Evolutionary conservation across 2,113 vertebrate genomes (phyloP).

Genomic region (Gasterosteus nipponicus): DNA sequence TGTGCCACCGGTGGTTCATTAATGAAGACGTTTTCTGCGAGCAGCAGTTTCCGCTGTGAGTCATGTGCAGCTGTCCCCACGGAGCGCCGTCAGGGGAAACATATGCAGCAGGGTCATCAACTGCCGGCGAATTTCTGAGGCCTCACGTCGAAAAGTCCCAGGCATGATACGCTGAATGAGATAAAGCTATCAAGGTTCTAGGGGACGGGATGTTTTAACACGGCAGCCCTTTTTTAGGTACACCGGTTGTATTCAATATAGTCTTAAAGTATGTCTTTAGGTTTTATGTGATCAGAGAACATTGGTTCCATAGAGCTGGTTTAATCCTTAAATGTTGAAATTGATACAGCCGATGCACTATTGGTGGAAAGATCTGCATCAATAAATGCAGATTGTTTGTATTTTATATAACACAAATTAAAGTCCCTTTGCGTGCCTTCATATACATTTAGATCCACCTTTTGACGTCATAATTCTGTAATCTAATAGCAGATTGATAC

Average conservation of each 20-base stretch:
- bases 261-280: background rate
- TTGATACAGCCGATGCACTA: background rate
- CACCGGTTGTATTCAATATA: background rate
- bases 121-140: slow-evolving; percentile 11
- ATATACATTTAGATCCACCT: background rate
- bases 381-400: too few species aligned
- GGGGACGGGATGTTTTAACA: background rate
- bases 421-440: background rate
- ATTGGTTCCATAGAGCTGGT: background rate
- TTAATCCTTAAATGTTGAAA: background rate
- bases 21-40: slow-evolving; percentile 53
- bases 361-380: background rate
- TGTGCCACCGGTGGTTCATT: slow-evolving; percentile 30
- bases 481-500: background rate
- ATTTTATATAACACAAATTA: too few species aligned
- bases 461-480: background rate
- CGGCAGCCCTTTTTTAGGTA: background rate
- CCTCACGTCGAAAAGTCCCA: background rate
- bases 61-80: slow-evolving; percentile 32
- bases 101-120: slow-evolving; percentile 1
- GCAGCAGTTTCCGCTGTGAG: slow-evolving; percentile 39
- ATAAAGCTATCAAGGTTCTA: background rate
- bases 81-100: slow-evolving; percentile 45
- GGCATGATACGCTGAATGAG: background rate
- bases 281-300: background rate